These are phyloP conservation scores for Harpagus bidentatus DNA, from an alignment of 2,113 vertebrate species.

Conservation along the genomic window DNA sequence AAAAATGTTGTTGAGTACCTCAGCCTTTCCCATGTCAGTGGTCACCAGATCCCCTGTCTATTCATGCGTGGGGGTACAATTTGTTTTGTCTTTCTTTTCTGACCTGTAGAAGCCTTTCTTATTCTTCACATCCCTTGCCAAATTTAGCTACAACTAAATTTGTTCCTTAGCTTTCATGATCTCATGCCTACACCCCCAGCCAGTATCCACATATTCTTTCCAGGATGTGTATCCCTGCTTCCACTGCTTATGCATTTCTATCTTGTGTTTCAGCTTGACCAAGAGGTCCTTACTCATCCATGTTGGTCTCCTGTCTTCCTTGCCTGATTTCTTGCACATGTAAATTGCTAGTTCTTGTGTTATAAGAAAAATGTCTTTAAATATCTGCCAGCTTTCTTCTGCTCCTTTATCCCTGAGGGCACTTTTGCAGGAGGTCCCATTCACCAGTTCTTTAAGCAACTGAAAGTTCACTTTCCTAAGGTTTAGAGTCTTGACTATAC, in stretches of 20 bases:
- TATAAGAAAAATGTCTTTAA: not conserved
- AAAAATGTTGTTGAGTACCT: not conserved
- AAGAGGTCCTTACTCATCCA: not conserved
- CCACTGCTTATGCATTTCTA: not conserved
- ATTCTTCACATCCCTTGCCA: not conserved
- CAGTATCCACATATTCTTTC: not conserved
- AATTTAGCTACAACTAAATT: not conserved
- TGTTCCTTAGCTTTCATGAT: not conserved
- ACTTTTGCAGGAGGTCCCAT: not conserved
- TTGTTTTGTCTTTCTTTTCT: not conserved
- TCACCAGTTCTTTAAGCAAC: not conserved
- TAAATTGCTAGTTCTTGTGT: not conserved
- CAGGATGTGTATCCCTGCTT: not conserved
- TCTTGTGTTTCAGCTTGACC: not conserved
- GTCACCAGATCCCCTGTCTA: not conserved
- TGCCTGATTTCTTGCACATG: not conserved
- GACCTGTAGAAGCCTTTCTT: not conserved
- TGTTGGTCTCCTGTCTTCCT: not conserved
- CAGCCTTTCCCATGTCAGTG: not conserved
- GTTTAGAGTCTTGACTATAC: not conserved
- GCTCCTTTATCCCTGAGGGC: not conserved
- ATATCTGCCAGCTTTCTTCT: not conserved
- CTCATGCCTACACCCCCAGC: not conserved
- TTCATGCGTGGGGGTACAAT: not conserved
- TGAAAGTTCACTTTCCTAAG: not conserved